A percentile compares a stretch with the other conserved stretches of the same genome.
Evolutionary conservation across 2,888 invertebrate genomes (phyloP).

Genomic region (Phaedon cochleariae): DNA sequence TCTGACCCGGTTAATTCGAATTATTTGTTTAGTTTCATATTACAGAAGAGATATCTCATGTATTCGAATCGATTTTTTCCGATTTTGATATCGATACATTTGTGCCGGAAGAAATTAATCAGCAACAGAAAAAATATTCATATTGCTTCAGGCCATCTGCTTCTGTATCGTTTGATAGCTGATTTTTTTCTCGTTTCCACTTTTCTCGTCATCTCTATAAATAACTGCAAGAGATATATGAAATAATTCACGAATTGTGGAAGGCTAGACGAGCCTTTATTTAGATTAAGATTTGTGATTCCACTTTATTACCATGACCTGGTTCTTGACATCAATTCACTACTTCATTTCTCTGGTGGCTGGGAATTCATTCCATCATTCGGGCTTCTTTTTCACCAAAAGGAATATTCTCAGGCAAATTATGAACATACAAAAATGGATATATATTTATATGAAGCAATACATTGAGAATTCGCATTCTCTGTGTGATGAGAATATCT

Average conservation of each 20-base stretch:
- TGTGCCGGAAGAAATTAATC: not conserved
- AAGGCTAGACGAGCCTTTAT: not conserved
- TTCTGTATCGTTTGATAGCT: not conserved
- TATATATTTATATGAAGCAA: no score
- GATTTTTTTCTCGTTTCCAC: not conserved
- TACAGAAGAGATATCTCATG: not conserved
- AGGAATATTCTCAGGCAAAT: no score
- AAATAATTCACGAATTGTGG: not conserved
- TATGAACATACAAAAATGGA: no score
- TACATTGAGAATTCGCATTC: no score
- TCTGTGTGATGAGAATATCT: no score
- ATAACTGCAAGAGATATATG: not conserved
- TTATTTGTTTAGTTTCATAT: not conserved
- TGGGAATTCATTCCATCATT: not conserved
- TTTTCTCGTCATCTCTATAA: not conserved
- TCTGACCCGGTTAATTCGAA: not conserved
- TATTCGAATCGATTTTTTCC: no score
- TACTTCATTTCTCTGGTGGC: not conserved
- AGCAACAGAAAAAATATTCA: not conserved
- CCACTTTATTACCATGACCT: not conserved
- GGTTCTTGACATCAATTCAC: not conserved
- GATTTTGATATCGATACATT: not conserved
- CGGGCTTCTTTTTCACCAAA: no score
- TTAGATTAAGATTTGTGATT: not conserved
- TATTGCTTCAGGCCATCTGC: not conserved